Evolutionary conservation across 2,113 vertebrate species (phyloP), one percentile per base, ranked within the genome.

Genomic region (Gavialis gangeticus): DNA sequence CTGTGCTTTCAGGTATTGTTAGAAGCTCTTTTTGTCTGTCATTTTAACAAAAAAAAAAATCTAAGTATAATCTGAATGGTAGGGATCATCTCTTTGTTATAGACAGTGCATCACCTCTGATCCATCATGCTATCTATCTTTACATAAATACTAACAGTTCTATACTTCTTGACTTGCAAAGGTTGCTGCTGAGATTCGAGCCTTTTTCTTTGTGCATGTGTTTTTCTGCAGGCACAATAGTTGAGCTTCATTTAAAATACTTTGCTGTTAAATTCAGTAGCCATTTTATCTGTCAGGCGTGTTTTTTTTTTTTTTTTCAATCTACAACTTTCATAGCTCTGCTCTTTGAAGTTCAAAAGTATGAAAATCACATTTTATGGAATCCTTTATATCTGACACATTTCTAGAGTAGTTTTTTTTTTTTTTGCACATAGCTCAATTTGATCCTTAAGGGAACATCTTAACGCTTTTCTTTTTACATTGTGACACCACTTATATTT

Each of bases 401-500:
- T 73, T 73, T 73, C 69, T 73, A 73, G 69, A 28, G 34, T 5
- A 4, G 3, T 4, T 88, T 82, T 73, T 0, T 88, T 5, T 76
- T 1, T 86, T 73, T 81, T 79, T 4, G 67, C 16, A 16, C 22
- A 3, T 46, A 24, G 21, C 69, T 37, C 21, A 46, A 37, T 71
- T 71, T 46, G 34, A 73, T 15, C 22, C 89, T 90, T 91, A 34
- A 24, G 27, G 85, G 60, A 56, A 84, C 75, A 12, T 34, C n/a
- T 77, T 84, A 63, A 73, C 14, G 24, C n/a, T 90, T 90, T 34
- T n/a, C n/a, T 57, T 87, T 78, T 73, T 84, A 89, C 66, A 75
- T 15, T 69, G 21, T 89, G 88, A 54, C 79, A 87, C 21, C 3
- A 82, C 58, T 84, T 93, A 64, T 93, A 66, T 95, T 90, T 92